Percentiles rank a stretch among this genome's conserved stretches.
Conservation (phyloP, 2,797 vertebrate genomes). For the Linurgus olivaceus region DNA sequence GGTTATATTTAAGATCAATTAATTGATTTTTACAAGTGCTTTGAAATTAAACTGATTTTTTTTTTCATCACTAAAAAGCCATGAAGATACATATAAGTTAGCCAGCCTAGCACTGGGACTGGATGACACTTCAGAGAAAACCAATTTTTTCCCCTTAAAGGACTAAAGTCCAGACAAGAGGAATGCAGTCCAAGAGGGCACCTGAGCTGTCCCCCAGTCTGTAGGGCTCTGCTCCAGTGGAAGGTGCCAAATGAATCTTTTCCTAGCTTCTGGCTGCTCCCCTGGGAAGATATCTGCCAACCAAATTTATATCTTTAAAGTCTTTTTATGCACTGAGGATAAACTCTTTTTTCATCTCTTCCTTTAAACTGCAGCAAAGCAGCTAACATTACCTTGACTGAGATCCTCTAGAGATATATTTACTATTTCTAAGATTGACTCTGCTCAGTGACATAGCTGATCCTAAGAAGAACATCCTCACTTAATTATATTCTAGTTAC, state of each 20-base stretch:
- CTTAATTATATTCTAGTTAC: background rate
- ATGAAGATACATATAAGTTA: background rate
- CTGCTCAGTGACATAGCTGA: background rate
- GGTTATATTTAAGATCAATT: background rate
- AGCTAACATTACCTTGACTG: background rate
- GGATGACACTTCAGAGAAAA: background rate
- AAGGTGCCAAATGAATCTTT: background rate
- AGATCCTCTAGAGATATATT: background rate
- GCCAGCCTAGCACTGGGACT: background rate
- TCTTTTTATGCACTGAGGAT: background rate
- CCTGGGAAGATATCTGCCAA: background rate
- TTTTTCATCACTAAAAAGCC: background rate
- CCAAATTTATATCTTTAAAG: background rate
- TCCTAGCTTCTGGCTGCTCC: background rate
- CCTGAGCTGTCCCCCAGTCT: background rate
- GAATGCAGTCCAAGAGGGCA: constrained; percentile 34
- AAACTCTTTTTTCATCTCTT: background rate
- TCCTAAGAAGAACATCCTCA: background rate
- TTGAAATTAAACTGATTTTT: background rate
- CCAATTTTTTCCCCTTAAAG: background rate
- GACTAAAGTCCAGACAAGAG: constrained; percentile 34
- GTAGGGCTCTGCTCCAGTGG: background rate
- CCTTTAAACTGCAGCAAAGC: background rate
- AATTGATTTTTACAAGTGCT: background rate
- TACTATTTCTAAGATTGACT: background rate